Percentiles rank a stretch among this genome's conserved stretches.
Conservation (phyloP, 64 coral and sea anemone genomes). For the Montipora capricornis region DNA sequence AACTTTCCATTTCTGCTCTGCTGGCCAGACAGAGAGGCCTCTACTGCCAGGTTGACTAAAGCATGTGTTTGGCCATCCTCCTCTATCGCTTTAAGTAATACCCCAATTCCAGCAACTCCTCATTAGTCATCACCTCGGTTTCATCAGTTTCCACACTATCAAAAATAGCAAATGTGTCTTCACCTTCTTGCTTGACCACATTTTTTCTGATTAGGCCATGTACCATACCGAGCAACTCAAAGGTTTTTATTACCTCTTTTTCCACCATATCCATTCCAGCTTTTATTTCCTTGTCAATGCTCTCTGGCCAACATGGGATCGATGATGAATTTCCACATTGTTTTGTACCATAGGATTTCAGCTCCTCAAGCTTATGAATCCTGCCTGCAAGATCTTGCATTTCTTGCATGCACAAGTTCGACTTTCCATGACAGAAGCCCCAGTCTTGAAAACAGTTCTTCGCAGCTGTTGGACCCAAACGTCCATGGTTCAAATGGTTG, state of each 20-base stretch:
- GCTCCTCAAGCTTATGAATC: constrained; percentile 25
- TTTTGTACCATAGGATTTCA: constrained; percentile 26
- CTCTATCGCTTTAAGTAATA: constrained; percentile 42
- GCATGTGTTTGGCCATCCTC: constrained; percentile 30
- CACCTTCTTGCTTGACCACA: constrained; percentile 4
- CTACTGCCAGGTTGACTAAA: not conserved
- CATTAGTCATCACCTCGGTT: constrained; percentile 8
- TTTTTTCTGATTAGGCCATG: constrained; percentile 23
- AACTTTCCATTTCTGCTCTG: constrained; percentile 10
- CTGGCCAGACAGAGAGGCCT: not conserved
- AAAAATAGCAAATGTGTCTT: constrained; percentile 35
- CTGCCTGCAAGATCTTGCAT: constrained; percentile 43
- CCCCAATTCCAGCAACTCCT: constrained; percentile 50
- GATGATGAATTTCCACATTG: not conserved
- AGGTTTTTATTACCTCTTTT: constrained; percentile 58
- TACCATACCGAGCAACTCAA: constrained; percentile 37
- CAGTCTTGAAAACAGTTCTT: constrained; percentile 58
- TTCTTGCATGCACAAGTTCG: constrained; percentile 41
- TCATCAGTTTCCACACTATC: constrained; percentile 52
- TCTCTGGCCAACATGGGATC: constrained; percentile 38
- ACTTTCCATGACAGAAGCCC: constrained; percentile 58
- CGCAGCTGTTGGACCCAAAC: constrained; percentile 69
- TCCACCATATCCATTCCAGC: constrained; percentile 31
- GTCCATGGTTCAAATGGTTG: constrained; percentile 57
- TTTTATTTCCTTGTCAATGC: constrained; percentile 51